phyloP scores from a whole-genome alignment of 2,113 vertebrate species.

The human (Homo sapiens) region GRCh38 chr7:142815001-142815500 shows the following conservation, averaged over 20 bases:
- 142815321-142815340: not conserved
- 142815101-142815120: not conserved
- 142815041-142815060: not conserved
- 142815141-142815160: not conserved
- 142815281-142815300: not conserved
- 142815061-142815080: not conserved
- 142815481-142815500: conserved; percentile 16
- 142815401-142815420: conserved; percentile 56
- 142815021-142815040: not conserved
- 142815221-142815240: not conserved
- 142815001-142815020: not conserved
- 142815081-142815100: not conserved
- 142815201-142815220: not conserved
- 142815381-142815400: conserved; percentile 11
- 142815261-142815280: not conserved
- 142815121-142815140: not conserved
- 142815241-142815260: not conserved
- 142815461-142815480: conserved; percentile 20
- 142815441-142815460: conserved; percentile 3
- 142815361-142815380: conserved; percentile 40
- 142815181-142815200: not conserved
- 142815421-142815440: conserved; percentile 28
- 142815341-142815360: conserved; percentile 51
- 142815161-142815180: not conserved
- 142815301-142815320: not conserved